A percentile compares a stretch with the other conserved stretches of the same genome.
phyloP scores from a whole-genome alignment of 2,888 invertebrate species.

The Clusia tigrina region DNA sequence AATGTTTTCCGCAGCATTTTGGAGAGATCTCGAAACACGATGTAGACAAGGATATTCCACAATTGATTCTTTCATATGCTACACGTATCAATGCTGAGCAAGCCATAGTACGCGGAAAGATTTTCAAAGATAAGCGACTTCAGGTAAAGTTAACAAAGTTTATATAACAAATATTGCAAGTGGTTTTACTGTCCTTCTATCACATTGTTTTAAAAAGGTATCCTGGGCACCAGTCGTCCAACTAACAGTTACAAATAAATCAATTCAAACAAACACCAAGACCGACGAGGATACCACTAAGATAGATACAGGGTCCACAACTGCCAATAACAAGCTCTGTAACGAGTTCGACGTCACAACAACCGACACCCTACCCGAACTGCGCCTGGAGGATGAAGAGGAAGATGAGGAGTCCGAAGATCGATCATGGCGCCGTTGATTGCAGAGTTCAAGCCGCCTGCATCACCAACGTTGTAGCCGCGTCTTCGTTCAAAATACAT shows the following conservation, averaged over 20 bases:
- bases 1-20: constrained; percentile 72
- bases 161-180: too few species aligned
- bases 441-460: constrained; percentile 19
- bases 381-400: constrained; percentile 81
- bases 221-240: too few species aligned
- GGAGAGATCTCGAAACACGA: constrained; percentile 87
- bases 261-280: too few species aligned
- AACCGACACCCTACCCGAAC: constrained; percentile 67
- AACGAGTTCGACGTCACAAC: constrained; percentile 53
- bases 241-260: too few species aligned
- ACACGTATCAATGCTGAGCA: constrained; percentile 64
- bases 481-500: neutral
- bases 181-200: too few species aligned
- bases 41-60: constrained; percentile 75
- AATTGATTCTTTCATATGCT: constrained; percentile 62
- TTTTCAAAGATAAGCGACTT: constrained; percentile 79
- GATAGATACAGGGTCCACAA: neutral
- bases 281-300: too few species aligned
- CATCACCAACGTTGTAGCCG: neutral
- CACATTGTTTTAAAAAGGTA: too few species aligned
- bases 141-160: constrained; percentile 71
- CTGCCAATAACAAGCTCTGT: too few species aligned
- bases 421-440: constrained; percentile 91
- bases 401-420: constrained; percentile 88
- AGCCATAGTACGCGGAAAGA: constrained; percentile 62